phyloP scores from a whole-genome alignment of 2,113 vertebrate genomes.

The Antigone vipio region DNA sequence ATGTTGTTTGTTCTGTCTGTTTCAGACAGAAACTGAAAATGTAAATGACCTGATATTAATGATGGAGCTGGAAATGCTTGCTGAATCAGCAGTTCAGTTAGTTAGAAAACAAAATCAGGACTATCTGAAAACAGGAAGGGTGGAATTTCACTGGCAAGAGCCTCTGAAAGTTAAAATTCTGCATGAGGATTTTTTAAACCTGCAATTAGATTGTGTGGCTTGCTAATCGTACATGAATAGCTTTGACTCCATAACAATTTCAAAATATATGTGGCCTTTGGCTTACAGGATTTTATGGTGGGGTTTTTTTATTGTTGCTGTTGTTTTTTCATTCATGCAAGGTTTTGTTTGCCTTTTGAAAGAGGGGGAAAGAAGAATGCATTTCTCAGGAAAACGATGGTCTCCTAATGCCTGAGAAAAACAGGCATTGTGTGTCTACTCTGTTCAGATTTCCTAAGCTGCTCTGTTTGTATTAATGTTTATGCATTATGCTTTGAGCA shows the following conservation, averaged over 20 bases:
- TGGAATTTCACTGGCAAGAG: slow-evolving; percentile 12
- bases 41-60: not conserved
- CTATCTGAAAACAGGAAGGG: slow-evolving; percentile 26
- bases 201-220: not conserved
- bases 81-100: not conserved
- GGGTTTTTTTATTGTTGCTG: not conserved
- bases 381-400: not conserved
- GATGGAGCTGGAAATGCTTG: not conserved
- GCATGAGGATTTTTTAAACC: not conserved
- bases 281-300: not conserved
- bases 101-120: not conserved
- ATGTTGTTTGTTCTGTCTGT: not conserved
- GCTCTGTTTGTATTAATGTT: not conserved
- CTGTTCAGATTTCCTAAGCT: not conserved
- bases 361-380: not conserved
- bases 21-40: not conserved
- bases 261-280: not conserved
- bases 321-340: not conserved
- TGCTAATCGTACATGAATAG: not conserved
- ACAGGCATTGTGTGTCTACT: not conserved
- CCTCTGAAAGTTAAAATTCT: not conserved
- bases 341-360: not conserved
- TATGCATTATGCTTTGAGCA: not conserved
- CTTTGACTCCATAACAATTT: not conserved
- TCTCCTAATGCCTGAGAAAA: not conserved